Percentiles rank a stretch among this genome's conserved stretches.
Evolutionary conservation across 2,113 vertebrate genomes (phyloP).

Genomic region (Lonchura striata): DNA sequence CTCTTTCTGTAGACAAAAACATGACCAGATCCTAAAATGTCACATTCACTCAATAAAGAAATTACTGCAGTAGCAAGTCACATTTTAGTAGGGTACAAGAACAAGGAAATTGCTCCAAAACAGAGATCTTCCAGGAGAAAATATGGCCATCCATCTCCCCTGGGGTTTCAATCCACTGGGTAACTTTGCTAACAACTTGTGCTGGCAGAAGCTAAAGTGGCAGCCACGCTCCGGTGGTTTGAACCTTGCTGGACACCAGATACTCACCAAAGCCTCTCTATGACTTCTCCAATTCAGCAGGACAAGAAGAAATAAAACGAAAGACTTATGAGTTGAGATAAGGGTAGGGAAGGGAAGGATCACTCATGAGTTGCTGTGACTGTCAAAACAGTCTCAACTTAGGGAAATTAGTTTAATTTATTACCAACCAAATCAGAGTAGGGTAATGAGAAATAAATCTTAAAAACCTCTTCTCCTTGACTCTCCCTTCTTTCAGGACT

Average conservation of each 20-base stretch:
- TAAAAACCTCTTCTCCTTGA: neutral
- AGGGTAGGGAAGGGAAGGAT: neutral
- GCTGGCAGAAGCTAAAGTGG: conserved; percentile 19
- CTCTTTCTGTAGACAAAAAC: neutral
- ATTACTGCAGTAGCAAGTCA: neutral
- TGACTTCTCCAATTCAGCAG: neutral
- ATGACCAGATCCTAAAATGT: neutral
- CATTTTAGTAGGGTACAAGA: neutral
- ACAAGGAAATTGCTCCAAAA: neutral
- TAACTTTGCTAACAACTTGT: neutral
- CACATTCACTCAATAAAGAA: neutral
- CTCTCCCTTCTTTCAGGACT: neutral
- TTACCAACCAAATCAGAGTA: neutral
- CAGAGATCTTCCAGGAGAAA: neutral
- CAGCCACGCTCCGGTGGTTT: neutral
- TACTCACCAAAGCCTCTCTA: neutral
- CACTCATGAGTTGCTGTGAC: neutral
- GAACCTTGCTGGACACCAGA: neutral
- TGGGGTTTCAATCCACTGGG: neutral
- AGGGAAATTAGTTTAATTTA: neutral
- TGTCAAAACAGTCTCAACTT: neutral
- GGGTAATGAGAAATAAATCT: neutral
- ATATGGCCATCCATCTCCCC: neutral
- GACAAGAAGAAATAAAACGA: neutral
- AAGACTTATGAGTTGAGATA: neutral